Base-by-base conservation (phyloP, 2,888 invertebrate species). In the Ectemnius lituratus region DNA sequence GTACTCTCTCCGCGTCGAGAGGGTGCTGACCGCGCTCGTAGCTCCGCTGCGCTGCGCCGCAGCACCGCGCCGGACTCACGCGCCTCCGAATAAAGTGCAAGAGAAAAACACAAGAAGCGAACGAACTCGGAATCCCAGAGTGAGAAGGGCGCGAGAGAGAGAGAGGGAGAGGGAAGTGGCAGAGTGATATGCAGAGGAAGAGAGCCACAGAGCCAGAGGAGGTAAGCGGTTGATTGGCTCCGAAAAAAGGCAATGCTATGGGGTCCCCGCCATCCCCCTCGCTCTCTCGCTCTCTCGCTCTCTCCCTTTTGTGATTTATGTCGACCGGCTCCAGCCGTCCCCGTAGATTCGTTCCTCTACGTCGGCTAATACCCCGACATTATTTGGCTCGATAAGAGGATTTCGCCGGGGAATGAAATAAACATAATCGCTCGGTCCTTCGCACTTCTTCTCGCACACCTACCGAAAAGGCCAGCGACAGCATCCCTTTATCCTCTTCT, bases 171-270 rank as follows among this genome's bases (percentile, higher is more conserved):
- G 57, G n/a, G n/a, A 65, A 37, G 37, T 37, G 37, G 52, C 14
- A 52, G 52, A 52, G 52, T 52, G 16, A 52, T 52, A 52, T 52
- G 52, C 52, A 52, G 63, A 27, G 62, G 23, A 59, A 70, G 71
- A 58, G 68, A 45, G 63, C 37, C 70, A 62, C 69, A n/a, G 67
- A 64, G 61, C 72, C 62, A 75, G 63, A 79, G 62, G 58, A 52
- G 80, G 76, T 67, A 70, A 76, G 75, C 76, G 84, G 87, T 84
- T 89, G 89, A 89, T 89, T 89, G 89, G 89, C 82, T 87, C 75
- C 79, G 84, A 87, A 89, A 89, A 86, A 88, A 88, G 84, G 82
- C 84, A 79, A 76, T 76, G 82, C 79, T 77, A 81, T 84, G 76
- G 75, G 79, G 75, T 37, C 8, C 37, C 81, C 52, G 75, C 75